A percentile compares a stretch with the other conserved stretches of the same genome.
Evolutionary conservation across 2,888 invertebrate genomes (phyloP).

Genomic region (Mythimna lalbum): DNA sequence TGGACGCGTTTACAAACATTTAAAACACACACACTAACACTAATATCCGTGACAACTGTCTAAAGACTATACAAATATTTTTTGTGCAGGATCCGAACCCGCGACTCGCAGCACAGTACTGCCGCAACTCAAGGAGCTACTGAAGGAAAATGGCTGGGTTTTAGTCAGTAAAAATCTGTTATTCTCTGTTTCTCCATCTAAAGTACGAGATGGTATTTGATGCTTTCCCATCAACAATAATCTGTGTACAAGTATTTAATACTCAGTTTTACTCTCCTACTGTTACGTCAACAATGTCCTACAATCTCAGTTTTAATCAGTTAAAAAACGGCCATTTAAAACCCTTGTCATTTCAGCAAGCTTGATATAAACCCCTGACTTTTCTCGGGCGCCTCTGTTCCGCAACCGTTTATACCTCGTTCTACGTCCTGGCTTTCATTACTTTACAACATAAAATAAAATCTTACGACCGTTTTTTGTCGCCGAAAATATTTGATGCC

Average conservation of each 20-base stretch:
- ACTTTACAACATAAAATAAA: constrained; percentile 62
- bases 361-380: not conserved
- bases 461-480: constrained; percentile 56
- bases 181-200: too few relatives aligned
- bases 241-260: not conserved
- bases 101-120: too few relatives aligned
- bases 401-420: constrained; percentile 28
- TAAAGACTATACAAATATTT: too few relatives aligned
- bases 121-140: too few relatives aligned
- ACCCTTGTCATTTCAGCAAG: not conserved
- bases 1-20: too few relatives aligned
- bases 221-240: too few relatives aligned
- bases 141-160: too few relatives aligned
- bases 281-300: not conserved
- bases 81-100: too few relatives aligned
- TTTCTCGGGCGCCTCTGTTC: not conserved
- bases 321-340: not conserved
- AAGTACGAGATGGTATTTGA: too few relatives aligned
- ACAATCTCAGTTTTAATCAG: constrained; percentile 9
- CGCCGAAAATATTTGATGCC: constrained; percentile 59
- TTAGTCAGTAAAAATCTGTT: too few relatives aligned
- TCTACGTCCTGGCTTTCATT: constrained; percentile 46
- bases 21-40: too few relatives aligned
- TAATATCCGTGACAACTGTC: too few relatives aligned
- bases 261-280: not conserved